Percentiles rank a stretch among this genome's conserved stretches.
Conservation (phyloP, 1,140 invertebrate species). For the Ceratoteleas bidentatus region DNA sequence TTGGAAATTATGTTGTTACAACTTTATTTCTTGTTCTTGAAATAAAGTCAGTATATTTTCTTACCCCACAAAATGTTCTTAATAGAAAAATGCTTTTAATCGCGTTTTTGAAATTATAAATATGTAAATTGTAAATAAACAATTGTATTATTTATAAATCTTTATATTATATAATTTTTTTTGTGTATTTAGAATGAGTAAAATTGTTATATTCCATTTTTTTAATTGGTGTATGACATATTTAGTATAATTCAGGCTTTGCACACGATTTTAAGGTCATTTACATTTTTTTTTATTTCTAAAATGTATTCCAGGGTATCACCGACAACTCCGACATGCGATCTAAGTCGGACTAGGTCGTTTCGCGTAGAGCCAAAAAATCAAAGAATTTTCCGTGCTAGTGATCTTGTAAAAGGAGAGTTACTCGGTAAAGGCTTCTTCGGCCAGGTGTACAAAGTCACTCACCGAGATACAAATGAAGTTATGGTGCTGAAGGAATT, state of each 20-base stretch:
- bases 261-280: no score
- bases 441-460: slow-evolving; percentile 95
- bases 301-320: slow-evolving; percentile 74
- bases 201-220: no score
- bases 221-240: no score
- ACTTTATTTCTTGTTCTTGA: not conserved
- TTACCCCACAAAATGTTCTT: not conserved
- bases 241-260: no score
- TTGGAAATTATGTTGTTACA: not conserved
- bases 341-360: slow-evolving; percentile 92
- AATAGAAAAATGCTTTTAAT: no score
- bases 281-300: no score
- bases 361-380: slow-evolving; percentile 91
- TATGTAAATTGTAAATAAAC: no score
- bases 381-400: slow-evolving; percentile 93
- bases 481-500: slow-evolving; percentile 97
- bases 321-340: slow-evolving; percentile 81
- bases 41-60: not conserved
- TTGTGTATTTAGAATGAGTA: no score
- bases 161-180: no score
- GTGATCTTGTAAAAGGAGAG: slow-evolving; percentile 94
- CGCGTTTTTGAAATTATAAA: not conserved
- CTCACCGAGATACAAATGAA: slow-evolving; percentile 93
- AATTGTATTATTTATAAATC: no score
- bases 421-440: slow-evolving; percentile 96